Conservation (phyloP, 2,113 vertebrate species). For the Forbesichthys papilliferus region DNA sequence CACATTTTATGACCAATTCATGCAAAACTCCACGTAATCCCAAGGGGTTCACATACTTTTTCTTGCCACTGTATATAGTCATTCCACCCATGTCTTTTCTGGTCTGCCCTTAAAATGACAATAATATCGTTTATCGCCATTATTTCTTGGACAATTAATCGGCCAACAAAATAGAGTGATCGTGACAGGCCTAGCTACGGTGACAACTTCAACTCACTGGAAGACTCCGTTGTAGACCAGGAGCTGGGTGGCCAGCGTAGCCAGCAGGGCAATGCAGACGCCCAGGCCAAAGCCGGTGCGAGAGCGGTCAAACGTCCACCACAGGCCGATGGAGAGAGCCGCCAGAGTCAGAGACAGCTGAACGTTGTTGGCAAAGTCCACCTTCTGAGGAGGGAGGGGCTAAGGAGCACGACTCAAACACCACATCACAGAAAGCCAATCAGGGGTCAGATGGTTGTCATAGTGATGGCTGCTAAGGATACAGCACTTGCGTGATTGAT, state of each 20-base stretch:
- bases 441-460: background rate
- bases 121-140: too few relatives aligned
- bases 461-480: slow-evolving; percentile 78
- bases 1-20: too few relatives aligned
- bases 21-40: too few relatives aligned
- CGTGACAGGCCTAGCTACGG: too few relatives aligned
- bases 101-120: too few relatives aligned
- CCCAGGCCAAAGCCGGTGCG: slow-evolving; percentile 92
- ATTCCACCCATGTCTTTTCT: too few relatives aligned
- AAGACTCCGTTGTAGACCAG: slow-evolving; percentile 95
- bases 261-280: slow-evolving; percentile 88
- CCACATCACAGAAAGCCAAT: too few relatives aligned
- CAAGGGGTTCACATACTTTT: too few relatives aligned
- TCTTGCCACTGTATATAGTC: too few relatives aligned
- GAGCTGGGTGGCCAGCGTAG: slow-evolving; percentile 88
- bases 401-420: slow-evolving; percentile 70
- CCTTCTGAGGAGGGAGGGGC: slow-evolving; percentile 82
- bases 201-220: slow-evolving; percentile 81
- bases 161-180: too few relatives aligned
- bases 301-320: slow-evolving; percentile 97
- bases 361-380: slow-evolving; percentile 96
- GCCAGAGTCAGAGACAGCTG: slow-evolving; percentile 94
- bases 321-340: slow-evolving; percentile 92
- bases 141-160: too few relatives aligned
- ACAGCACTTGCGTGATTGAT: slow-evolving; percentile 98